phyloP scores from a whole-genome alignment of 2,888 invertebrate species.

The Apamea epomidion region DNA sequence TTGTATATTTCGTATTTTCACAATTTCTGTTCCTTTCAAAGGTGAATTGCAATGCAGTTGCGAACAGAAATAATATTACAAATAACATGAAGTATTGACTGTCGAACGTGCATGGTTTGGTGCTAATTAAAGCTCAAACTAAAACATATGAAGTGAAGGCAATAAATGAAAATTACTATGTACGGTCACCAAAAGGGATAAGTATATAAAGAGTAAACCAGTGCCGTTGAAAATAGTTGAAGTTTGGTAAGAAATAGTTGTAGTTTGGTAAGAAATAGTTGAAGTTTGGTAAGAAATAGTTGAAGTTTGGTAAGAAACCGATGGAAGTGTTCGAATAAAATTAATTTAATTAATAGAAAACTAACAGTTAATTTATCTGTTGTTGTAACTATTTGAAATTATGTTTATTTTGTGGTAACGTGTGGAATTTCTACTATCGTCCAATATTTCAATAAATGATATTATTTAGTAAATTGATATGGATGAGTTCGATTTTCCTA shows the following conservation, averaged over 20 bases:
- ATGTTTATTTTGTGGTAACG: background rate
- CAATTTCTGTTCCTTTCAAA: background rate
- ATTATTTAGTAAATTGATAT: background rate
- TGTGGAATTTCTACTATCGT: background rate
- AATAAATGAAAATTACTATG: background rate
- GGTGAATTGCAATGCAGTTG: conserved; percentile 11
- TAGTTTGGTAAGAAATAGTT: no score
- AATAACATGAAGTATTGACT: conserved; percentile 1
- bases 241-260: no score
- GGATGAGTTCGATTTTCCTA: background rate
- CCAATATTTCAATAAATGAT: background rate
- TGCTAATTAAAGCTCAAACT: background rate
- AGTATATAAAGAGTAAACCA: no score
- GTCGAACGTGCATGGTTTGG: background rate
- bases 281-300: no score
- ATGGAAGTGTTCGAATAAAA: no score
- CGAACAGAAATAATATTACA: background rate
- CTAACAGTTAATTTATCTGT: no score
- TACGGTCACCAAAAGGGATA: background rate
- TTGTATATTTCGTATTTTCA: background rate
- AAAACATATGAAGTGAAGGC: background rate
- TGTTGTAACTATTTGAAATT: background rate
- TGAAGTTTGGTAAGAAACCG: no score
- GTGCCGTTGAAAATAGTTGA: no score
- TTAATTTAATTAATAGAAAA: no score